A percentile compares a stretch with the other conserved stretches of the same genome.
Evolutionary conservation across 2,113 vertebrate genomes (phyloP).

Genomic region (Calyptomena viridis): DNA sequence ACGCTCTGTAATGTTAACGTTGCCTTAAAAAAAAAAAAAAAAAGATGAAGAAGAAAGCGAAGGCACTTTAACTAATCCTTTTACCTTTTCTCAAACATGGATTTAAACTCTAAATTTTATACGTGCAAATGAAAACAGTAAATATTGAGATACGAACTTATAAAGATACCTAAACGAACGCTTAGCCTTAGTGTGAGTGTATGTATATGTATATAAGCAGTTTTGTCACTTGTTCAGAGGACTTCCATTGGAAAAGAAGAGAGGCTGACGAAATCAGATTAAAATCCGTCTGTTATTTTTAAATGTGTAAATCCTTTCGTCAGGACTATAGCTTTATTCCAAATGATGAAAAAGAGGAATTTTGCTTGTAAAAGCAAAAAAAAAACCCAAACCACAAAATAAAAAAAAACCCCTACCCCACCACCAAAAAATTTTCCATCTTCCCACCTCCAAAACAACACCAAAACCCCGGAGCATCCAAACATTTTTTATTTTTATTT

Average conservation of each 20-base stretch:
- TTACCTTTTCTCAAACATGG: background rate
- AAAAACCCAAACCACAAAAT: fast-evolving
- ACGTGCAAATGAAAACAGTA: background rate
- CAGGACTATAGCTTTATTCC: background rate
- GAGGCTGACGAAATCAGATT: background rate
- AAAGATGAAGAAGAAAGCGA: background rate
- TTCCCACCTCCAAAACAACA: background rate
- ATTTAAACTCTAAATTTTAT: background rate
- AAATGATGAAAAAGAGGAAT: background rate
- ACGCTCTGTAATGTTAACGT: background rate
- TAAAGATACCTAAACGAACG: background rate
- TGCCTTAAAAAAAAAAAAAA: background rate
- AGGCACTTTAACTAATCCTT: background rate
- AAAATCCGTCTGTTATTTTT: background rate
- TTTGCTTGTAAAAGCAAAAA: background rate
- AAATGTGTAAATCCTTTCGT: background rate
- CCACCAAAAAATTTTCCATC: background rate
- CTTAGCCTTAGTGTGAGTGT: background rate
- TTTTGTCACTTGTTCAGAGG: background rate
- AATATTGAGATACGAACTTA: fast-evolving
- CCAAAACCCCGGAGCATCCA: fast-evolving
- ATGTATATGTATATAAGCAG: background rate
- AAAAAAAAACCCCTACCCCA: background rate
- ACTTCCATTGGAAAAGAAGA: background rate
- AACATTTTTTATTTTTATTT: background rate